Evolutionary conservation across 2,113 vertebrate species (phyloP), one percentile per base, ranked within the genome.

Genomic region (Platichthys flesus): DNA sequence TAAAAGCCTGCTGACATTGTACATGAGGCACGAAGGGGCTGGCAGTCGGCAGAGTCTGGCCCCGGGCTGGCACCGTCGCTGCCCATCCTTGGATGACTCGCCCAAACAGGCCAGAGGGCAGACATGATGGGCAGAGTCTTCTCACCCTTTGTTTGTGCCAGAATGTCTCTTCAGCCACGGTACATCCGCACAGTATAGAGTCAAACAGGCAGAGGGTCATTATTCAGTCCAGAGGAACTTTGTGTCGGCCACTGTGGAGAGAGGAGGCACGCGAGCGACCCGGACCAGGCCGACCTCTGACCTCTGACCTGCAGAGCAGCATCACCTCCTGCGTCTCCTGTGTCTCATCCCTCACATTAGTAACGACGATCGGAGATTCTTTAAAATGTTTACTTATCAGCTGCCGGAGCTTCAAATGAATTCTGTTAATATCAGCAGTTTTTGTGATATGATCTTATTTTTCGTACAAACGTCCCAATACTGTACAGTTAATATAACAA

Each of bases 101-200:
- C 78, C 81, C 83, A 84, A 85, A 47, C 9, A 83, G 90, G 90
- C 88, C 91, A 90, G 83, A 90, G 91, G 90, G 88, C 87, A 86
- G 79, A 75, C 56, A 90, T 84, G 88, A 87, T 87, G 89, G 91
- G 91, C 89, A 89, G 82, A 89, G 83, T 71, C 82, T 86, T 84
- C 86, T 83, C 70, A 91, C 85, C 87, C 83, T 86, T 72, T 37
- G 13, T 79, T 75, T 68, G 82, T 90, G 92, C 92, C 91, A 92
- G 86, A 81, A 84, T 74, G 85, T 87, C 77, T 85, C 82, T 77
- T 88, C 82, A 61, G 63, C 86, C 75, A 72, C 74, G 73, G 69
- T 64, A 71, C 66, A 76, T 74, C 80, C 65, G 9, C 78, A 65
- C 78, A 86, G 83, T 77, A 82, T 81, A 76, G 62, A 86, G 89